Evolutionary conservation across 2,888 invertebrate species (phyloP), one percentile per base, ranked within the genome.

Genomic region (Thyatira batis): DNA sequence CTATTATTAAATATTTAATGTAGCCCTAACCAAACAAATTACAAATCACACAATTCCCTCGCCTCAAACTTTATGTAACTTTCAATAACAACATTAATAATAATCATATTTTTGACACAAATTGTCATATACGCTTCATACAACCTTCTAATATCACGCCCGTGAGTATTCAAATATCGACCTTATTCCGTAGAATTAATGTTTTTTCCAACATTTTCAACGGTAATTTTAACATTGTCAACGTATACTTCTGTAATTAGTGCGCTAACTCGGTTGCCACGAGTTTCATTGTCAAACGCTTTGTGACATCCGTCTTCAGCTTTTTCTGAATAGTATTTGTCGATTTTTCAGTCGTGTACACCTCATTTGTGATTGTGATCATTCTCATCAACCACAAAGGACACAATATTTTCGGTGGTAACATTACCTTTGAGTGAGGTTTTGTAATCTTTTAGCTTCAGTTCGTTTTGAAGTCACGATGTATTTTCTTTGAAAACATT

Each of bases 231-330:
- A 78, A 68, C 43, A 17, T 77, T 74, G 77, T 71, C 65, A 61
- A 71, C 55, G 57, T 63, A 50, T 71, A 71, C 74, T 74, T 69
- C 69, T 71, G 72, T 82, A 84, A 87, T 87, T 84, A 84, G 71
- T 76, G 52, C 67, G 69, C 80, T 84, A 84, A 85, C 78, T 76
- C 67, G 65, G 65, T 62, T 66, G 65, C 76, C 87, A 86, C 82
- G 85, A 80, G 67, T 53, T 51, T 62, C 67, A 74, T 80, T 83
- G 81, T 85, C 56, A 58, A 57, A 27, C 56, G 65, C 76, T 78
- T 81, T 79, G 67, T 76, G 69, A 73, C 71, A 77, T 77, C 69
- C 71, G 70, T 68, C 69, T 80, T 73, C 61, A 65, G 64, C 57
- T 63, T 73, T 71, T 48, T 74, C 67, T 70, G 69, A 71, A 77